A percentile compares a stretch with the other conserved stretches of the same genome.
phyloP scores from a whole-genome alignment of 2,113 vertebrate species.

The Hydropotes inermis region DNA sequence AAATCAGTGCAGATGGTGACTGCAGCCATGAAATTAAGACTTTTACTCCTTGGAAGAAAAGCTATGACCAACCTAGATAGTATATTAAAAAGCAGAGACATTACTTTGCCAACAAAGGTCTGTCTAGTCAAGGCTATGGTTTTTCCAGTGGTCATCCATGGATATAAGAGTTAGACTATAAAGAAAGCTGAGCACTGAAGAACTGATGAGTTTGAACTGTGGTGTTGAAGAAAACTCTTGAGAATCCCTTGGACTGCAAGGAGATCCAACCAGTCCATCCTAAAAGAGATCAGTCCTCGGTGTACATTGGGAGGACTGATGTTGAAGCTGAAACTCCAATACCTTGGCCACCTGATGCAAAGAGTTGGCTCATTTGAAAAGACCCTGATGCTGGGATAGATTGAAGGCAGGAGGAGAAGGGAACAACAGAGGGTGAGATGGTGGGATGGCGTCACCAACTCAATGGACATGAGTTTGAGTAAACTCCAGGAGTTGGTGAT shows the following conservation, averaged over 20 bases:
- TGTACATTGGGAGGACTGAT: not conserved
- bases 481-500: not conserved
- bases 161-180: not conserved
- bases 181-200: fast-evolving
- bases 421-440: not conserved
- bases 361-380: not conserved
- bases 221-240: not conserved
- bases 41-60: not conserved
- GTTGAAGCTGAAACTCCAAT: not conserved
- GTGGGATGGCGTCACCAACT: not conserved
- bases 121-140: not conserved
- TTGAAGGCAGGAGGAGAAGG: not conserved
- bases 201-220: not conserved
- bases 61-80: not conserved
- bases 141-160: not conserved
- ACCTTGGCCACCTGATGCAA: not conserved
- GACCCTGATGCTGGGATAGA: not conserved
- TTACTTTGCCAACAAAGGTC: not conserved
- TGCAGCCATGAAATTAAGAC: not conserved
- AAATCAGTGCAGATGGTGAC: not conserved
- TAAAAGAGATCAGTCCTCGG: not conserved
- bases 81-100: not conserved
- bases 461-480: not conserved
- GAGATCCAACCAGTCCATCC: not conserved
- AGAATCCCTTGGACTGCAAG: not conserved